phyloP scores from a whole-genome alignment of 1,140 invertebrate genomes.

The Limonius californicus region DNA sequence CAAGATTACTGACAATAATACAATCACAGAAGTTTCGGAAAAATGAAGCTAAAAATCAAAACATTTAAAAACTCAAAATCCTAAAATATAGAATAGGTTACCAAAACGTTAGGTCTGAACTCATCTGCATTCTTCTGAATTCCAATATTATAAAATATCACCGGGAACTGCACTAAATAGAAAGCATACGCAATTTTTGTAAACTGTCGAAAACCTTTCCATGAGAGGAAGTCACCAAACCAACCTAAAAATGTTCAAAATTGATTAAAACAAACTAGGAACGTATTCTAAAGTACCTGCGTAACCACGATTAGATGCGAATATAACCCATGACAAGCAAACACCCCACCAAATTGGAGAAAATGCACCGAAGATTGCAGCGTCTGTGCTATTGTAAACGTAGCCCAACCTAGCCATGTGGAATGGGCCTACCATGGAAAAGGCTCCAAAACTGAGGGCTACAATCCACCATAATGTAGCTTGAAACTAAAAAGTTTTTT shows the following conservation, averaged over 20 bases:
- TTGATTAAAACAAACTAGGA: not conserved
- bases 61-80: no score
- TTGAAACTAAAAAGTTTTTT: no score
- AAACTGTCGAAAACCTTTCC: constrained; percentile 47
- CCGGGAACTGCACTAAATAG: constrained; percentile 58
- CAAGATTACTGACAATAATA: constrained; percentile 33
- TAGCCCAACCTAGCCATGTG: constrained; percentile 66
- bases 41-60: constrained; percentile 39
- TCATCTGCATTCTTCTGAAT: constrained; percentile 49
- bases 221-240: not conserved
- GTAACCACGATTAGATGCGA: constrained; percentile 59
- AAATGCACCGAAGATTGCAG: constrained; percentile 66
- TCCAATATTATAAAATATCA: constrained; percentile 58
- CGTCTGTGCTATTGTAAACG: constrained; percentile 60
- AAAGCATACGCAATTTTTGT: constrained; percentile 54
- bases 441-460: constrained; percentile 44
- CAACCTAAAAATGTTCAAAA: constrained; percentile 14
- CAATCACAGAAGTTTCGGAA: constrained; percentile 32
- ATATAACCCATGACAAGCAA: constrained; percentile 62
- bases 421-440: constrained; percentile 58
- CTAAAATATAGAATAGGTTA: constrained; percentile 16
- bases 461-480: constrained; percentile 50
- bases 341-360: constrained; percentile 67
- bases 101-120: constrained; percentile 37
- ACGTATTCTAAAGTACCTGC: constrained; percentile 48